Conservation (phyloP, 2,113 vertebrate genomes). For the Dicaeum eximium region DNA sequence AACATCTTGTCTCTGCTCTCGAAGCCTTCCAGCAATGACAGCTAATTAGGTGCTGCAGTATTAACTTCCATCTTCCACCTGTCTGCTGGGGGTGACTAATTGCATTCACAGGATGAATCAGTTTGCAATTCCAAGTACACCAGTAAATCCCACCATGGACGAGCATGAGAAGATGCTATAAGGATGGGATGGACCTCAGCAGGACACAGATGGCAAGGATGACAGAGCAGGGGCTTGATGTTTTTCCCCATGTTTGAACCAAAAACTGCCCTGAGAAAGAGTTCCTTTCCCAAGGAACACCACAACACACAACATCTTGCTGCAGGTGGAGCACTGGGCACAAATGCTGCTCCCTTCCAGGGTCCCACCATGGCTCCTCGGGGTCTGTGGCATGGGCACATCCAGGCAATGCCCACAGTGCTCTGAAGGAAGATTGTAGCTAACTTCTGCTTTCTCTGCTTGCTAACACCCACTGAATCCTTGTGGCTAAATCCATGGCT, state of each 20-base stretch:
- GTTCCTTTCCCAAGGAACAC: not conserved
- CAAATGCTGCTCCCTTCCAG: not conserved
- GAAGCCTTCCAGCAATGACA: not conserved
- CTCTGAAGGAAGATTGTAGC: not conserved
- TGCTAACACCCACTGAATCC: not conserved
- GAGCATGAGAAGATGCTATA: not conserved
- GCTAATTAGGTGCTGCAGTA: not conserved
- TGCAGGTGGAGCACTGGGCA: not conserved
- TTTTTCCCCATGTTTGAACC: not conserved
- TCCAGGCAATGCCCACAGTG: not conserved
- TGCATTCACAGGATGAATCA: not conserved
- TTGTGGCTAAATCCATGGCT: fast-evolving
- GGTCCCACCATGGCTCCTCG: fast-evolving
- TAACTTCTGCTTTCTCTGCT: not conserved
- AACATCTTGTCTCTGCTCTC: not conserved
- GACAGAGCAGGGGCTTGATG: not conserved
- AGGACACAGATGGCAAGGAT: fast-evolving
- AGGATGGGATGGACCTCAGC: not conserved
- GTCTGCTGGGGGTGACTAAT: not conserved
- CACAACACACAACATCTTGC: not conserved
- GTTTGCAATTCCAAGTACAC: not conserved
- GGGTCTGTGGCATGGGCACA: fast-evolving
- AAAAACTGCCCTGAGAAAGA: not conserved
- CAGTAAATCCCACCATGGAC: not conserved
- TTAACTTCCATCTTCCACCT: not conserved